A percentile compares a stretch with the other conserved stretches of the same genome.
These are phyloP conservation scores for Xiphophorus hellerii DNA, from an alignment of 2,113 vertebrate species.

Conservation along the genomic window DNA sequence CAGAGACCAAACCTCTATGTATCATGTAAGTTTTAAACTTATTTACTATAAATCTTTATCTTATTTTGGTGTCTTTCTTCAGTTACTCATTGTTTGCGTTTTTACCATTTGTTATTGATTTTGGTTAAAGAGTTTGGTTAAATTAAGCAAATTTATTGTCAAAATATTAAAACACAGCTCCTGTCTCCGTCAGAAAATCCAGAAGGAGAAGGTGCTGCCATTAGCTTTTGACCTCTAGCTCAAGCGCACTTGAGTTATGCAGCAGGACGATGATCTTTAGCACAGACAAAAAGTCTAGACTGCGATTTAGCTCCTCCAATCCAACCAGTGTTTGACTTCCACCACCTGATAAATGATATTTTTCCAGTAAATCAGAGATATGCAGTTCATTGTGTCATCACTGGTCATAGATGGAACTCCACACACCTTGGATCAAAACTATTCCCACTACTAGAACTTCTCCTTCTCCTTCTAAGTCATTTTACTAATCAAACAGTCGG, in stretches of 20 bases:
- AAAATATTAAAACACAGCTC: no score
- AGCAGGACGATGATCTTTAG: not conserved
- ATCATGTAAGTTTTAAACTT: slow-evolving; percentile 85
- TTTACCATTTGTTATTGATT: not conserved
- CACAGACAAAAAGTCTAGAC: not conserved
- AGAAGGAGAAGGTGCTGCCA: not conserved
- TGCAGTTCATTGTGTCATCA: not conserved
- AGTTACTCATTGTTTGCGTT: not conserved
- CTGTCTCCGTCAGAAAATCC: not conserved
- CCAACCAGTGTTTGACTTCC: not conserved
- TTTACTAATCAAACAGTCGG: not conserved
- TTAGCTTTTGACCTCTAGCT: not conserved
- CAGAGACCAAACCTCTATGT: slow-evolving; percentile 88
- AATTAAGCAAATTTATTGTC: no score
- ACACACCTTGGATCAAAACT: not conserved
- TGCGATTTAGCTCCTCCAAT: not conserved
- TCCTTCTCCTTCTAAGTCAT: slow-evolving; percentile 7
- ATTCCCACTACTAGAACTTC: not conserved
- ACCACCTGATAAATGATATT: not conserved
- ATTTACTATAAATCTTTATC: not conserved
- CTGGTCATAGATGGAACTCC: not conserved
- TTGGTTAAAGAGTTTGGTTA: no score
- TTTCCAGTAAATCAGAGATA: not conserved
- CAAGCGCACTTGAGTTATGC: not conserved
- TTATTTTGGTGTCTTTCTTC: not conserved